Evolutionary conservation across 2,113 vertebrate species (phyloP).

Genomic region (Hyaena hyaena): DNA sequence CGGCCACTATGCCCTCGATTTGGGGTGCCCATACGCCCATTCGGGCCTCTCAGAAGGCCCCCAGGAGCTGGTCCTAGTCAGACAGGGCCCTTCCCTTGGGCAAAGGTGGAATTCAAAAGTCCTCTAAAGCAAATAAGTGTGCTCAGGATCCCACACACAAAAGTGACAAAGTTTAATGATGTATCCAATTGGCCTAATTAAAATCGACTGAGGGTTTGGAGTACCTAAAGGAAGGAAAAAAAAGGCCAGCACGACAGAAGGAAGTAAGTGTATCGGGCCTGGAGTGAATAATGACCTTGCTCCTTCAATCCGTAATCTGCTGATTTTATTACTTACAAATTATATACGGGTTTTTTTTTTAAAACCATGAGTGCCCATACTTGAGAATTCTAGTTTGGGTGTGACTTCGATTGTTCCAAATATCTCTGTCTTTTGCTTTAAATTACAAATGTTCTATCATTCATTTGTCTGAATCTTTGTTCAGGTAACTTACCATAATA

Average conservation of each 20-base stretch:
- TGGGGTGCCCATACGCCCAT: not conserved
- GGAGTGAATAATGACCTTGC: conserved; percentile 73
- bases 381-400: conserved; percentile 72
- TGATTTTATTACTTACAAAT: conserved; percentile 78
- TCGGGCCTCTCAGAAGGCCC: conserved; percentile 11
- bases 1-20: conserved; percentile 27
- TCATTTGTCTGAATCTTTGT: conserved; percentile 4
- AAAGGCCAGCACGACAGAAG: conserved; percentile 19
- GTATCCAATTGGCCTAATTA: conserved; percentile 55
- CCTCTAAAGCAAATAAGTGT: not conserved
- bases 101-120: conserved; percentile 28
- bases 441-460: not conserved
- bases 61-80: not conserved
- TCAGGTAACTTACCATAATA: not conserved
- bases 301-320: conserved; percentile 79
- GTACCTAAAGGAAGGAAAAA: conserved; percentile 35
- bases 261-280: conserved; percentile 62
- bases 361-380: conserved; percentile 76
- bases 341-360: conserved; percentile 66
- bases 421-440: not conserved
- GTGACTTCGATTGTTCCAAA: not conserved
- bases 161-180: conserved; percentile 25
- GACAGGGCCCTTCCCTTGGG: not conserved
- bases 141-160: not conserved
- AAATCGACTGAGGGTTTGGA: not conserved